Evolutionary conservation across 37 sponge, comb jelly and placozoan species (phyloP), one percentile per base, ranked within the genome.

Genomic region (Dysidea cf. avara): DNA sequence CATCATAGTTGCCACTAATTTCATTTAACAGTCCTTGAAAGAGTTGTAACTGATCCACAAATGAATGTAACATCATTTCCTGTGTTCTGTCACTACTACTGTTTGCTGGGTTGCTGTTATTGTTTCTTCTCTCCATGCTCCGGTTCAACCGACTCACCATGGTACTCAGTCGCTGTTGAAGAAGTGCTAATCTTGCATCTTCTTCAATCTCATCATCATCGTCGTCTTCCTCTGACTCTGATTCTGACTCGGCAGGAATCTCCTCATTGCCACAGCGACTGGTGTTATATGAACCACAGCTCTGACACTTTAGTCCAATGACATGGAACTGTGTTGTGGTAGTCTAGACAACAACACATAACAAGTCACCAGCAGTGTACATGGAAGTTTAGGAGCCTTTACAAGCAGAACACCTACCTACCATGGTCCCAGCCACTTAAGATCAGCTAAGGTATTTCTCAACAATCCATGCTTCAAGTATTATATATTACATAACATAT

Each of bases 251-350:
- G 29, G 60, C 62, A 0, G 82, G 83, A 18, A 76, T 62, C 72
- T 81, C 68, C 47, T 81, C 83, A 22, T 72, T 69, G 3, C 90
- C 90, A 52, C 51, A 63, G 32, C 90, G 78, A 26, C 81, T 81
- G 14, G 90, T 89, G 81, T 89, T 89, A 75, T 83, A 89, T 22
- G 90, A 89, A 28, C 64, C 66, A 80, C 90, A 89, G 51, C 34
- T 7, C 0, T 4, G 12, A 52, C 90, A 89, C 81, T 89, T 89
- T 26, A 89, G 56, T 0, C 90, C 90, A 74, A 89, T 61, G 35
- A 89, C 47, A 53, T 89, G 90, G 72, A 78, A 89, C 1, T 0
- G 28, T 4, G 79, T 65, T 43, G 46, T 43, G 9, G 46, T 43
- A 43, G 46, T 43, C 46, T 43, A 9, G 5, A 43, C 7, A 43